These are phyloP conservation scores for Parambassis ranga DNA, from an alignment of 2,797 vertebrate genomes.

Conservation along the genomic window DNA sequence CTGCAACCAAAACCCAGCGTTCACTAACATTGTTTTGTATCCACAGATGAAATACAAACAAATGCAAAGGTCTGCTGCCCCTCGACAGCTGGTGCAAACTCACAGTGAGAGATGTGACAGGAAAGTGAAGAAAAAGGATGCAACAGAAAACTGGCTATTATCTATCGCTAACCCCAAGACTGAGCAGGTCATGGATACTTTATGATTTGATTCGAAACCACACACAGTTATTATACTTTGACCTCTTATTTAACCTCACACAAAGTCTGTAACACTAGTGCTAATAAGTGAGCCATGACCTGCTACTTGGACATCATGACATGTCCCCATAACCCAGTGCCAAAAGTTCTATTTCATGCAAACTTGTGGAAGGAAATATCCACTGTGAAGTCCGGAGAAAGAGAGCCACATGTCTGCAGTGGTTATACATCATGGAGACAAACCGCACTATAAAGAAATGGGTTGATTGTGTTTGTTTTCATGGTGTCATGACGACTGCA, in stretches of 20 bases:
- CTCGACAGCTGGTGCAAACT: conserved; percentile 20
- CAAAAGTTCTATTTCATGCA: conserved; percentile 18
- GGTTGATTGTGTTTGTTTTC: conserved; percentile 24
- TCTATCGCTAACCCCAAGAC: conserved; percentile 2
- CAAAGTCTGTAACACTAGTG: conserved; percentile 11
- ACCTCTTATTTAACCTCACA: conserved; percentile 32
- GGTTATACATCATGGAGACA: conserved; percentile 33
- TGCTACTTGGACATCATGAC: conserved; percentile 20
- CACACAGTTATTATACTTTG: conserved; percentile 20
- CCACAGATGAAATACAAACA: conserved; percentile 5
- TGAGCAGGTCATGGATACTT: conserved; percentile 24
- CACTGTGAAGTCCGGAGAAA: conserved; percentile 21
- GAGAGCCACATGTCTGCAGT: conserved; percentile 22
- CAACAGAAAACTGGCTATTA: neutral
- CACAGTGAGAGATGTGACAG: conserved; percentile 10
- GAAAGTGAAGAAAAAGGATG: neutral
- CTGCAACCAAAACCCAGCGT: conserved; percentile 39
- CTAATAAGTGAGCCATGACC: conserved; percentile 39
- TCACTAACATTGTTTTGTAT: conserved; percentile 10
- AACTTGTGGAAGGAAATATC: conserved; percentile 16
- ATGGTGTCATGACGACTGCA: conserved; percentile 18
- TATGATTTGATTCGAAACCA: conserved; percentile 33
- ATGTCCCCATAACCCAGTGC: conserved; percentile 21
- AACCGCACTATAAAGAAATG: conserved; percentile 29
- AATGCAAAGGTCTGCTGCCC: conserved; percentile 19